A percentile compares a stretch with the other conserved stretches of the same genome.
Conservation (phyloP, 2,113 vertebrate species). For the Thermophis baileyi region DNA sequence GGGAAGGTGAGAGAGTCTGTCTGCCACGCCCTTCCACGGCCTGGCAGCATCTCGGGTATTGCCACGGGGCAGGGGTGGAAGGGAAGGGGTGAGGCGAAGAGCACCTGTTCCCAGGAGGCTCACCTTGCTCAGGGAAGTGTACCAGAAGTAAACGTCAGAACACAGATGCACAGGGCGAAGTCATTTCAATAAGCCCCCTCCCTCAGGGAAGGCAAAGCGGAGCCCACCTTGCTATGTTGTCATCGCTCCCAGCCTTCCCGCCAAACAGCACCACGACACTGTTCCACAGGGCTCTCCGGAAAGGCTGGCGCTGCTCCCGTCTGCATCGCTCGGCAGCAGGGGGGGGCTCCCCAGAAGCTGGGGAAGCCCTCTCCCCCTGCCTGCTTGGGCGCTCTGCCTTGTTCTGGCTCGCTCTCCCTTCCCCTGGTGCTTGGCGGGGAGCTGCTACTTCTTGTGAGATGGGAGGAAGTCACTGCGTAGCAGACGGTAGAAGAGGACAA, state of each 20-base stretch:
- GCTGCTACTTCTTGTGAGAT: constrained; percentile 48
- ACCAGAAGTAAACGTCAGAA: background rate
- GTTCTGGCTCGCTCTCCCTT: constrained; percentile 55
- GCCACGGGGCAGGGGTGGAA: background rate
- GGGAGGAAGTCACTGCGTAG: constrained; percentile 80
- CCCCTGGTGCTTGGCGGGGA: constrained; percentile 68
- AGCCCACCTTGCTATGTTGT: background rate
- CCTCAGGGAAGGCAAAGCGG: background rate
- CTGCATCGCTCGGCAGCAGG: background rate
- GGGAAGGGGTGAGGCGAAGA: background rate
- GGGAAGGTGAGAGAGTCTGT: background rate
- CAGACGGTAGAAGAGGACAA: constrained; percentile 78
- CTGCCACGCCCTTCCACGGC: background rate
- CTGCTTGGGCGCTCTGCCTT: background rate
- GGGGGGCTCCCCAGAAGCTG: background rate
- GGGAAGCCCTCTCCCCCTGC: accelerated
- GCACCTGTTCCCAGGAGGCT: background rate
- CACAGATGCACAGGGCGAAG: background rate
- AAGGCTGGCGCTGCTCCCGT: background rate
- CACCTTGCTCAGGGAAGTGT: too few relatives aligned
- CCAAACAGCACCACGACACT: background rate
- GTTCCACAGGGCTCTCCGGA: background rate
- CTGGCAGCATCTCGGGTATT: background rate
- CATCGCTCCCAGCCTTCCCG: background rate
- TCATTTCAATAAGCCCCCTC: background rate